These are phyloP conservation scores for Coreoperca whiteheadi DNA, from an alignment of 2,113 vertebrate genomes.

Conservation along the genomic window DNA sequence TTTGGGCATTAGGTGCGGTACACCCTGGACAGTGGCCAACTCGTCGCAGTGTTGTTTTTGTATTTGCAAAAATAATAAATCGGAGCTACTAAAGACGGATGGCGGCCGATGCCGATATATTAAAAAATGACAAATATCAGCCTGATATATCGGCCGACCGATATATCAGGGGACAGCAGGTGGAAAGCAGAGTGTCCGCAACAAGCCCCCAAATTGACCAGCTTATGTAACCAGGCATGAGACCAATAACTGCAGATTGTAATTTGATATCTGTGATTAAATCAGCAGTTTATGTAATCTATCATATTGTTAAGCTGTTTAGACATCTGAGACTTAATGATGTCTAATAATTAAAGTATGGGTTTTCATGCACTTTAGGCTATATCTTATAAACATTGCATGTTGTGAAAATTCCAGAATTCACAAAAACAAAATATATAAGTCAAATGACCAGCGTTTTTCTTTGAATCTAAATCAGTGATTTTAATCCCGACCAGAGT, in stretches of 20 bases:
- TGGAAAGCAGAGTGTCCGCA: conserved; percentile 13
- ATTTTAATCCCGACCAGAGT: not conserved
- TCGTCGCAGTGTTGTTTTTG: no score
- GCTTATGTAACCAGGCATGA: conserved; percentile 44
- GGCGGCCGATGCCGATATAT: no score
- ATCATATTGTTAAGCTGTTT: conserved; percentile 61
- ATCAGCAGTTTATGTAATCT: conserved; percentile 60
- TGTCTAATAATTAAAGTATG: conserved; percentile 25
- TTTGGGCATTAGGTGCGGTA: no score
- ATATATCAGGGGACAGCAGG: no score
- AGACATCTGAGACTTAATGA: conserved; percentile 40
- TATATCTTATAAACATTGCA: not conserved
- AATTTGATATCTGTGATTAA: conserved; percentile 71
- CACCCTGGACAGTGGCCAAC: no score
- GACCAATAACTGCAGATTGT: conserved; percentile 51
- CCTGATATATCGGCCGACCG: no score
- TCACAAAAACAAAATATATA: not conserved
- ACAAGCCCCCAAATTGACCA: conserved; percentile 35
- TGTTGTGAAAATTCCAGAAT: not conserved
- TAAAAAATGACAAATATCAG: no score
- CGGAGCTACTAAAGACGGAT: no score
- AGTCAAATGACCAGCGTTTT: not conserved
- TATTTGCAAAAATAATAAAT: no score
- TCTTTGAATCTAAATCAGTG: not conserved
- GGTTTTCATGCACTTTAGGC: not conserved